Evolutionary conservation across 2,113 vertebrate genomes (phyloP).

Genomic region (Euleptes europaea): DNA sequence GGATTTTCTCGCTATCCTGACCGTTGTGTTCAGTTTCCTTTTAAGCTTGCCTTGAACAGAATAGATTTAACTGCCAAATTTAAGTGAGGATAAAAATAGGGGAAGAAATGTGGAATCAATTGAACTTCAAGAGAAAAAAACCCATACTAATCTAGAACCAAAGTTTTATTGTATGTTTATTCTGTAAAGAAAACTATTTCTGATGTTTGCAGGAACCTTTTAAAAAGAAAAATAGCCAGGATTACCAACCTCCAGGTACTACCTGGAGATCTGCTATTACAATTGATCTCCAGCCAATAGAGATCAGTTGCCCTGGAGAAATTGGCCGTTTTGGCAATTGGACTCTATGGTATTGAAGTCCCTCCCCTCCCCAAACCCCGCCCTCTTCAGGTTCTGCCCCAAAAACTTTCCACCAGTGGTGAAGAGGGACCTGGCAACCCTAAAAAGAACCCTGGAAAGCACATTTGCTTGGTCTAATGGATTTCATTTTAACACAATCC

Average conservation of each 20-base stretch:
- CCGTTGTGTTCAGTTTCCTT: no score
- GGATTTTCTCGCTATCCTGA: constrained; percentile 44
- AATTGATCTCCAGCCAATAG: no score
- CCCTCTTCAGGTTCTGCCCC: no score
- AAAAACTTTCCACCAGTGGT: no score
- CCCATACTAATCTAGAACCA: not conserved
- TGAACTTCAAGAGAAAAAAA: not conserved
- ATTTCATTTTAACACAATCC: constrained; percentile 28
- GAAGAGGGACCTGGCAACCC: no score
- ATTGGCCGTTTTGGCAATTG: no score
- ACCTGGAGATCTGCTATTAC: no score
- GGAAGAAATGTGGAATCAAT: not conserved
- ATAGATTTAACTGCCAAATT: constrained; percentile 38
- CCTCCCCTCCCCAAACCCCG: no score
- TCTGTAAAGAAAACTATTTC: not conserved
- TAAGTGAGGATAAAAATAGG: not conserved
- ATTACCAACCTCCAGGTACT: no score
- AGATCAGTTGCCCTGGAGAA: no score
- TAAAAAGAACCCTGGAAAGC: not conserved
- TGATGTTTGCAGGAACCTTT: not conserved
- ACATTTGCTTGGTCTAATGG: not conserved
- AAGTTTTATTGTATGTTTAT: not conserved
- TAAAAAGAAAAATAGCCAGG: constrained; percentile 4
- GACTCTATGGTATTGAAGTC: no score
- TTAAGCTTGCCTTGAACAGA: not conserved